Evolutionary conservation across 2,113 vertebrate genomes (phyloP).

Genomic region (Brachyhypopomus occidentalis): DNA sequence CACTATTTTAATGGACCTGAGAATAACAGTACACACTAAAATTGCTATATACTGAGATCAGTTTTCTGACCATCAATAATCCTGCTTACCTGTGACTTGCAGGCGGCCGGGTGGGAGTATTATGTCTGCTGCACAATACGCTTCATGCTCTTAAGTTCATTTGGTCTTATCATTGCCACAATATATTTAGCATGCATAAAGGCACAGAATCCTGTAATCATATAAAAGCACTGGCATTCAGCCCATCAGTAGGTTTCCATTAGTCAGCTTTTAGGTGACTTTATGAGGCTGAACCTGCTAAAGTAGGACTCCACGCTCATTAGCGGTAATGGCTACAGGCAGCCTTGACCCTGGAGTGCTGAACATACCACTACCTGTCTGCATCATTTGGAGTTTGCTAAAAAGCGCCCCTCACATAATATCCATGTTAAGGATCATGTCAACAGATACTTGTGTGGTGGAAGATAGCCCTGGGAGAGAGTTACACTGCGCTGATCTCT

Average conservation of each 20-base stretch:
- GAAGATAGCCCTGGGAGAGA: constrained; percentile 70
- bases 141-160: constrained; percentile 61
- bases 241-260: constrained; percentile 78
- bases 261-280: constrained; percentile 80
- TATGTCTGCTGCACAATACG: constrained; percentile 33
- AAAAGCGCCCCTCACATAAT: constrained; percentile 80
- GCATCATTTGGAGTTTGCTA: constrained; percentile 80
- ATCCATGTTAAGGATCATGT: constrained; percentile 84
- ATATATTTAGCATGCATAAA: constrained; percentile 67
- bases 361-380: constrained; percentile 71
- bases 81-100: constrained; percentile 38
- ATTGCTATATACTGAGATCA: constrained; percentile 30
- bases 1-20: constrained; percentile 50
- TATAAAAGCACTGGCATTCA: constrained; percentile 69
- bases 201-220: constrained; percentile 66
- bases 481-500: constrained; percentile 71
- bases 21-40: constrained; percentile 40
- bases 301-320: constrained; percentile 83
- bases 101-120: constrained; percentile 6
- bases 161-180: constrained; percentile 69
- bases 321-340: constrained; percentile 79
- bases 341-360: constrained; percentile 72
- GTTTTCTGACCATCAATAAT: constrained; percentile 39
- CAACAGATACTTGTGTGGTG: constrained; percentile 81
- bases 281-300: constrained; percentile 79